Evolutionary conservation across 2,888 invertebrate species (phyloP).

Genomic region (Choreutis nemorana): DNA sequence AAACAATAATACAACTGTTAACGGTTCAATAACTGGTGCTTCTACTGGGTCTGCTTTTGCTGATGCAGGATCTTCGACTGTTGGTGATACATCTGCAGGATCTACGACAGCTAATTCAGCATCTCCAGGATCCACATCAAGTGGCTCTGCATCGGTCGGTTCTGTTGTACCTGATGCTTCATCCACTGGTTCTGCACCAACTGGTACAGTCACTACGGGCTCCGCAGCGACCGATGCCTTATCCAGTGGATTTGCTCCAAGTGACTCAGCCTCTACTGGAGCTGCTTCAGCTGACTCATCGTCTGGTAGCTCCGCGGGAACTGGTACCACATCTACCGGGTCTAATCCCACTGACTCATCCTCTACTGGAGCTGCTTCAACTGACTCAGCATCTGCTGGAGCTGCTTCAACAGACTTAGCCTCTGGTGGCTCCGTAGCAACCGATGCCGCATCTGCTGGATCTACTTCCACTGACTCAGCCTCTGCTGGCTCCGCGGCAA

Average conservation of each 20-base stretch:
- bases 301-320: background rate
- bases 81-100: background rate
- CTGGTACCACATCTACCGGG: background rate
- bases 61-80: background rate
- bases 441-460: background rate
- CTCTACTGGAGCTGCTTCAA: background rate
- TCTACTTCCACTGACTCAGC: background rate
- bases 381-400: background rate
- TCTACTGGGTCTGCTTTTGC: background rate
- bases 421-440: background rate
- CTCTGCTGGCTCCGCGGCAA: slow-evolving; percentile 2
- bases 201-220: slow-evolving; percentile 1
- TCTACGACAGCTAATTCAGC: slow-evolving; percentile 3
- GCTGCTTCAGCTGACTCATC: background rate
- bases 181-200: background rate
- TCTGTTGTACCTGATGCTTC: background rate
- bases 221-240: slow-evolving; percentile 4
- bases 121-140: background rate
- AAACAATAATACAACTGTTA: background rate
- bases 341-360: background rate
- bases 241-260: background rate
- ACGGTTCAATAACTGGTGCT: background rate
- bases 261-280: slow-evolving; percentile 1
- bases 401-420: background rate
- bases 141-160: background rate